Base-by-base conservation (phyloP, 2,888 invertebrate species). In the Pammene fasciana region DNA sequence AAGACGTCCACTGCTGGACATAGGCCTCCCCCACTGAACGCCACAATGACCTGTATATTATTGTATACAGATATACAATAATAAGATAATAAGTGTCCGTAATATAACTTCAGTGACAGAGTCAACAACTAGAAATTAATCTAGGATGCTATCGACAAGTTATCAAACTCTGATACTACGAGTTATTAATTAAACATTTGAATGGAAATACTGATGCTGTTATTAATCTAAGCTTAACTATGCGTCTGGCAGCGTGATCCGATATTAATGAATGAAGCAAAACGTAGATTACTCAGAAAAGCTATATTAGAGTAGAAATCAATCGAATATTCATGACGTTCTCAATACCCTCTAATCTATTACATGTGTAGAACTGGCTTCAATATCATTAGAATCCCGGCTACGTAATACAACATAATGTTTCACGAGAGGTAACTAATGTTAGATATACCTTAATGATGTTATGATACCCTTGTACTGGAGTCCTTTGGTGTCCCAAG, bases 281-380 rank as follows among this genome's bases (percentile, higher is more conserved):
- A 36, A 36, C 14, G 36, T 18, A 48, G 36, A 18, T 61, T 50
- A 50, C 13, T 61, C 38, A 41, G 41, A 62, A 50, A 50, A 41
- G 18, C 18, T 11, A 41, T 62, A 41, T 62, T n/a, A 13, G 50
- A 50, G 11, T 13, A 26, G 50, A 16, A 41, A 14, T 14, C 46
- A 61, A 48, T 50, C 48, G 61, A 13, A 62, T 62, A 62, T 62
- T 62, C 62, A 62, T 62, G 36, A 38, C 16, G 13, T 52, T 62
- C n/a, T 41, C 13, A 18, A 41, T 62, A 18, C 13, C 38, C 3
- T 34, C 11, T 48, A 18, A 50, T 60, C 36, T 13, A 2, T 59
- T 43, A 41, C 18, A 41, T 18, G 13, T 52, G 52, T 11, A 18
- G 14, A 41, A 41, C 16, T 16, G 18, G 18, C 43, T 43, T 26